Percentiles rank a stretch among this genome's conserved stretches.
These are phyloP conservation scores for Ischnus inquisitorius DNA, from an alignment of 2,888 invertebrate genomes.

Conservation along the genomic window DNA sequence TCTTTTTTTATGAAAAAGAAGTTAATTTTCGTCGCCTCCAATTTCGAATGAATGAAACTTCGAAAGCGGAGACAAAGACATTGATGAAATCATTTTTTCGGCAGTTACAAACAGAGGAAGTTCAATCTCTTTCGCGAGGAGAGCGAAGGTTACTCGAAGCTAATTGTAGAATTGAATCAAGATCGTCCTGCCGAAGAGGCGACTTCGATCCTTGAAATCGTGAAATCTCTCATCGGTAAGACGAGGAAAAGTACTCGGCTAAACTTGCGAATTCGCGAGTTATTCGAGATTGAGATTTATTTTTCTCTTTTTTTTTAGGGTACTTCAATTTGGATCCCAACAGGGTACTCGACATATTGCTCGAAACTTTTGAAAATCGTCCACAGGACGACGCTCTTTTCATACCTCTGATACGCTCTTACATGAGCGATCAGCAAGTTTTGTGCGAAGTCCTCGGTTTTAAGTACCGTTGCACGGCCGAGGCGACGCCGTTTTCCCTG, in stretches of 20 bases:
- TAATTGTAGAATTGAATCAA: conserved; percentile 97
- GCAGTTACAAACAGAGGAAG: conserved; percentile 99
- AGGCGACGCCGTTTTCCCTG: conserved; percentile 92
- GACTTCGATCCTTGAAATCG: conserved; percentile 92
- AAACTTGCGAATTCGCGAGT: not conserved
- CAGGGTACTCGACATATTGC: conserved; percentile 97
- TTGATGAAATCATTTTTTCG: not conserved
- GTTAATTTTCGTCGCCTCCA: too few relatives aligned
- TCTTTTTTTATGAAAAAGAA: too few relatives aligned
- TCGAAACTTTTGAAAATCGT: conserved; percentile 98
- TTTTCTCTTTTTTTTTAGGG: conserved; percentile 87
- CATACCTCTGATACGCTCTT: conserved; percentile 94
- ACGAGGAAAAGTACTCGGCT: conserved; percentile 30
- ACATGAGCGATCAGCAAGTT: conserved; percentile 95
- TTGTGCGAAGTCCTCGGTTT: conserved; percentile 98
- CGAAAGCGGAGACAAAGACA: too few relatives aligned
- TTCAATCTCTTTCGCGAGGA: conserved; percentile 99
- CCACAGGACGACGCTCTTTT: conserved; percentile 93
- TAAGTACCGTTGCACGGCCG: conserved; percentile 90
- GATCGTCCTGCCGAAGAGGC: conserved; percentile 89
- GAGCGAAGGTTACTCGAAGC: conserved; percentile 99
- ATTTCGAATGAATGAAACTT: too few relatives aligned
- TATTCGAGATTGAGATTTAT: not conserved
- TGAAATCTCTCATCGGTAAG: conserved; percentile 97
- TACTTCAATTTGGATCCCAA: conserved; percentile 99